Percentiles rank a stretch among this genome's conserved stretches.
These are phyloP conservation scores for Prosopocoilus inquinatus DNA, from an alignment of 2,888 invertebrate species.

Conservation along the genomic window DNA sequence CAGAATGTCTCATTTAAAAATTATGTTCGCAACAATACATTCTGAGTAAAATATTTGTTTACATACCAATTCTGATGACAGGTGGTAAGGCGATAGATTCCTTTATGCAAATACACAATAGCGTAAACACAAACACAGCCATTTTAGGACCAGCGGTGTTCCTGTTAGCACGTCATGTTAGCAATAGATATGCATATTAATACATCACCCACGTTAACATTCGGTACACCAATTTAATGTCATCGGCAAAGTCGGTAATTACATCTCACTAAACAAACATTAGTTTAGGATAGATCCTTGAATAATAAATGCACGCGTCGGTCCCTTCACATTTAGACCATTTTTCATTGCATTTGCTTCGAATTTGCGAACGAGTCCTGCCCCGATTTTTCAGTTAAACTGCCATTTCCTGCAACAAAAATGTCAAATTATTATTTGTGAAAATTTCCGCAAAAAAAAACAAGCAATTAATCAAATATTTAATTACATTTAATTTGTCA, in stretches of 20 bases:
- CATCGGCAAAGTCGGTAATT: conserved; percentile 34
- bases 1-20: no score
- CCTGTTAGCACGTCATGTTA: conserved; percentile 34
- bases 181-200: conserved; percentile 26
- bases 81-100: conserved; percentile 57
- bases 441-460: no score
- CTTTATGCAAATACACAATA: conserved; percentile 32
- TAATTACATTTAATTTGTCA: no score
- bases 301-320: conserved; percentile 35
- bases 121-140: conserved; percentile 27
- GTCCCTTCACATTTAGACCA: conserved; percentile 31
- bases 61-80: conserved; percentile 65
- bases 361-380: no score
- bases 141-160: conserved; percentile 27
- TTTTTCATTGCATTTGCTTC: background rate
- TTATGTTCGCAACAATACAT: no score
- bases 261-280: conserved; percentile 28
- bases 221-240: conserved; percentile 30
- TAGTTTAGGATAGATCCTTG: conserved; percentile 14
- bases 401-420: no score
- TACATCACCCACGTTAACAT: conserved; percentile 13
- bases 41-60: no score
- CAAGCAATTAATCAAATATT: no score
- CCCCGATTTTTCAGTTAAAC: no score
- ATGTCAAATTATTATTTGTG: no score